A percentile compares a stretch with the other conserved stretches of the same genome.
Conservation (phyloP, 2,797 vertebrate species). For the Crypturellus tataupa region DNA sequence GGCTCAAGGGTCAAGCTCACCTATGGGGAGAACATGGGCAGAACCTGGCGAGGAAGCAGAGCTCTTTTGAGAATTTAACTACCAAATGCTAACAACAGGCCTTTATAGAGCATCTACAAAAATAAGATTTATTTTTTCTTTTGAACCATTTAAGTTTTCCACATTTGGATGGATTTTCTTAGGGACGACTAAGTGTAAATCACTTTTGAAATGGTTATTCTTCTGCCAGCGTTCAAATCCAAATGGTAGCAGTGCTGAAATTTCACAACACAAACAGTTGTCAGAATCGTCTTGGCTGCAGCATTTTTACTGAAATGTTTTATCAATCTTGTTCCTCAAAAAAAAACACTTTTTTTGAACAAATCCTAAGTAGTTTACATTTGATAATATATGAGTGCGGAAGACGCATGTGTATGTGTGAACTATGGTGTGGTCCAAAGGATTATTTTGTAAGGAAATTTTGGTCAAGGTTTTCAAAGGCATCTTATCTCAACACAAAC, state of each 20-base stretch:
- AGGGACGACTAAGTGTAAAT: not conserved
- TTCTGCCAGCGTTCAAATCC: not conserved
- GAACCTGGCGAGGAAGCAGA: not conserved
- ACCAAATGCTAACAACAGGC: not conserved
- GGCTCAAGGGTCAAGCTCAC: not conserved
- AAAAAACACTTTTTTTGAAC: not conserved
- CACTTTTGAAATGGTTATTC: not conserved
- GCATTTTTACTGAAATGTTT: not conserved
- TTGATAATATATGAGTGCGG: not conserved
- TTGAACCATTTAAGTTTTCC: not conserved
- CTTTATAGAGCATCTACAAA: constrained; percentile 1
- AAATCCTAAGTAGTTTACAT: not conserved
- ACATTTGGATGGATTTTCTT: not conserved
- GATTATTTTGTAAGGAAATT: not conserved
- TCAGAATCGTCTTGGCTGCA: not conserved
- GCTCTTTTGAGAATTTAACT: not conserved
- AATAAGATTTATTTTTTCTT: not conserved
- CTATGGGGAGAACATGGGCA: not conserved
- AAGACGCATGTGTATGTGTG: rapidly evolving
- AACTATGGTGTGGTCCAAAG: not conserved
- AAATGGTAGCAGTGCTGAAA: not conserved
- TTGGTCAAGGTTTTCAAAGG: not conserved
- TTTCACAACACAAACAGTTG: not conserved
- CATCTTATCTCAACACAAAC: not conserved
- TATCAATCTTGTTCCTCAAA: not conserved